Conservation (phyloP, 2,797 vertebrate genomes). For the Enteromius radiatus region DNA sequence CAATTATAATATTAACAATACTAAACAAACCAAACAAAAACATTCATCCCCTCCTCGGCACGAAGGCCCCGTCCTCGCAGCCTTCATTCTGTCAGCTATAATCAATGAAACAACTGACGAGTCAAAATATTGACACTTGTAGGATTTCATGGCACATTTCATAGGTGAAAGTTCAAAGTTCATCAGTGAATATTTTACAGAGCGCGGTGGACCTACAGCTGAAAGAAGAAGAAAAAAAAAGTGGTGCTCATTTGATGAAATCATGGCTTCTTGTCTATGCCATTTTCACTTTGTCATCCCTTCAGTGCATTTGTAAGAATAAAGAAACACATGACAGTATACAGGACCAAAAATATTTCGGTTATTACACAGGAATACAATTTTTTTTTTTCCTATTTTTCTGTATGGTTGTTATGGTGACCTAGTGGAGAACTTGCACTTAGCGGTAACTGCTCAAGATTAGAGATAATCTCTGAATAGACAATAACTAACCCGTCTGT, state of each 20-base stretch:
- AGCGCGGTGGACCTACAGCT: slow-evolving; percentile 30
- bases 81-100: neutral
- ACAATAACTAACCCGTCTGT: slow-evolving; percentile 20
- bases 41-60: slow-evolving; percentile 7
- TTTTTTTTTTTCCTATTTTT: slow-evolving; percentile 5
- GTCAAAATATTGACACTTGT: slow-evolving; percentile 28
- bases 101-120: slow-evolving; percentile 13
- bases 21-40: slow-evolving; percentile 28
- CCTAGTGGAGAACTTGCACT: slow-evolving; percentile 20
- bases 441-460: slow-evolving; percentile 17
- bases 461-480: slow-evolving; percentile 11
- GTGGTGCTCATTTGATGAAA: slow-evolving; percentile 38
- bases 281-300: slow-evolving; percentile 23
- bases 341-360: slow-evolving; percentile 38
- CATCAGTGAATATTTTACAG: slow-evolving; percentile 41
- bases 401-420: slow-evolving; percentile 26
- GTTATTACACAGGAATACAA: slow-evolving; percentile 44
- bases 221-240: slow-evolving; percentile 36
- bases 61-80: slow-evolving; percentile 12
- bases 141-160: slow-evolving; percentile 47
- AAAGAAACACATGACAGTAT: slow-evolving; percentile 43
- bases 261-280: slow-evolving; percentile 52
- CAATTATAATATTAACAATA: slow-evolving; percentile 27
- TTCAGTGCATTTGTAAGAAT: slow-evolving; percentile 26
- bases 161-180: slow-evolving; percentile 39